Evolutionary conservation across 2,888 invertebrate species (phyloP).

Genomic region (Acleris holmiana): DNA sequence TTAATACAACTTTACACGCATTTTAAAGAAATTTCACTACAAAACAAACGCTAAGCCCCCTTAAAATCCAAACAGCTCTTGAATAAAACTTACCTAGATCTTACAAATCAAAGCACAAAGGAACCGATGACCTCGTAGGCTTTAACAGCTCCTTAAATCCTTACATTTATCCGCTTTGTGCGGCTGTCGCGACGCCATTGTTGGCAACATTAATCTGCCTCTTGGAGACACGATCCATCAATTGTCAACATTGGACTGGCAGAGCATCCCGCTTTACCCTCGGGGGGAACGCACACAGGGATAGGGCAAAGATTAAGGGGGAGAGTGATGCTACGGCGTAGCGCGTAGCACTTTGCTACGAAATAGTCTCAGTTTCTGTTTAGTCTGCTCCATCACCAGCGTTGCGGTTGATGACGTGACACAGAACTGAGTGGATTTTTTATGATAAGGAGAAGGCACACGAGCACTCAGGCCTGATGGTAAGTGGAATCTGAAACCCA

Average conservation of each 20-base stretch:
- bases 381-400: too few relatives aligned
- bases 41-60: background rate
- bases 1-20: too few relatives aligned
- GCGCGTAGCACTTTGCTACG: background rate
- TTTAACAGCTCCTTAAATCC: slow-evolving; percentile 30
- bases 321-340: background rate
- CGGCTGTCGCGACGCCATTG: slow-evolving; percentile 21
- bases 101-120: slow-evolving; percentile 25
- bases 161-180: slow-evolving; percentile 32
- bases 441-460: too few relatives aligned
- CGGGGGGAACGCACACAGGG: slow-evolving; percentile 59
- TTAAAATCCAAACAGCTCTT: background rate
- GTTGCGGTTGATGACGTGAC: too few relatives aligned
- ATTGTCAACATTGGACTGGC: slow-evolving; percentile 82
- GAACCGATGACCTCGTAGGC: slow-evolving; percentile 24
- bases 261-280: slow-evolving; percentile 55
- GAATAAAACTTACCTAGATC: background rate
- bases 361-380: too few relatives aligned
- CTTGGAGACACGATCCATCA: slow-evolving; percentile 83
- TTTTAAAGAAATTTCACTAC: too few relatives aligned
- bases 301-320: slow-evolving; percentile 62
- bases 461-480: too few relatives aligned
- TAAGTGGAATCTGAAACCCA: too few relatives aligned
- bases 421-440: too few relatives aligned
- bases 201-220: slow-evolving; percentile 80